Evolutionary conservation across 2,797 vertebrate genomes (phyloP).

Genomic region (Fringilla coelebs): DNA sequence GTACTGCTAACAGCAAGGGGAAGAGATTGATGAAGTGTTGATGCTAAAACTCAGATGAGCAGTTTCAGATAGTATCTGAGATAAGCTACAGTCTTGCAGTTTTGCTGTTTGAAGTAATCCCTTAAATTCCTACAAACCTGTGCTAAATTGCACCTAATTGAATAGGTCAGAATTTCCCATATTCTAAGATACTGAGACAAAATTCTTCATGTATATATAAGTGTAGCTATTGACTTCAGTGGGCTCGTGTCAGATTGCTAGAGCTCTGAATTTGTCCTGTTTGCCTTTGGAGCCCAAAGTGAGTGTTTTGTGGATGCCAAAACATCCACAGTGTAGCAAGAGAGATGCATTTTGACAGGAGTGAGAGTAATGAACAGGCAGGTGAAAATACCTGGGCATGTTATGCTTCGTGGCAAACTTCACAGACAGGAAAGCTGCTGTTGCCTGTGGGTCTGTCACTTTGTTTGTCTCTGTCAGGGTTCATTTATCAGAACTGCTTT

Average conservation of each 20-base stretch:
- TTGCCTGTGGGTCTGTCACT: slow-evolving; percentile 50
- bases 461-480: neutral
- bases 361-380: slow-evolving; percentile 43
- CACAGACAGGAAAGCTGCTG: neutral
- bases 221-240: neutral
- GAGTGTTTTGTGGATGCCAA: neutral
- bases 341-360: slow-evolving; percentile 56
- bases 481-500: slow-evolving; percentile 52
- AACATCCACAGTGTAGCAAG: neutral
- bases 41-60: neutral
- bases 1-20: neutral
- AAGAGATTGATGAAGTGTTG: neutral
- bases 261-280: neutral
- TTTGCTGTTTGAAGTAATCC: neutral
- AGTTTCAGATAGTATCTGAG: neutral
- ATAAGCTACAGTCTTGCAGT: neutral
- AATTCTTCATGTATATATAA: neutral
- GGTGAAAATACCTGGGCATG: slow-evolving; percentile 57
- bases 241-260: neutral
- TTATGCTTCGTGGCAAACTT: slow-evolving; percentile 35
- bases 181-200: neutral
- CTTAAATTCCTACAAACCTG: neutral
- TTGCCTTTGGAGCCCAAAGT: slow-evolving; percentile 8
- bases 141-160: neutral
- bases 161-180: neutral